phyloP scores from a whole-genome alignment of 2,888 invertebrate species.

The Colletes collaris region DNA sequence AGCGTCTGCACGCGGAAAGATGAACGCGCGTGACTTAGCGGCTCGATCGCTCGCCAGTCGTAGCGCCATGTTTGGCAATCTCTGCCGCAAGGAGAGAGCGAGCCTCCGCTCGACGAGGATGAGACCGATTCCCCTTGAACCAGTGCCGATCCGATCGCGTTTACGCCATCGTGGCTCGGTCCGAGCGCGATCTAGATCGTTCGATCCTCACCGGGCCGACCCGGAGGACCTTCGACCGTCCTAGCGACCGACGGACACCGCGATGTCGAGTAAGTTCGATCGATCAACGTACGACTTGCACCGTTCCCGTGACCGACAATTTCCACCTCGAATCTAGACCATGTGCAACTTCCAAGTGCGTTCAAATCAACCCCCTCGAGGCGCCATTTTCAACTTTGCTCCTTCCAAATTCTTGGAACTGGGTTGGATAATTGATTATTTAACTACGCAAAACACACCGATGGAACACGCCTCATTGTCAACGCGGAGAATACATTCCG shows the following conservation, averaged over 20 bases:
- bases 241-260: constrained; percentile 15
- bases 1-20: constrained; percentile 60
- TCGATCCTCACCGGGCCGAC: not conserved
- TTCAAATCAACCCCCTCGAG: not conserved
- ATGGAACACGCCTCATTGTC: too few species aligned
- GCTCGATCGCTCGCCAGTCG: constrained; percentile 53
- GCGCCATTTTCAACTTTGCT: too few species aligned
- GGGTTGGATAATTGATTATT: too few species aligned
- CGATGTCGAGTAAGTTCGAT: constrained; percentile 41
- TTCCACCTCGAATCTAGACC: too few species aligned
- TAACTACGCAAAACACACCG: too few species aligned
- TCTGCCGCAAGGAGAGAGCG: constrained; percentile 68
- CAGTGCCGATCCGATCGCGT: constrained; percentile 65
- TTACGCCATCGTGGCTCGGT: constrained; percentile 40
- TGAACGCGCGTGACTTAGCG: constrained; percentile 67
- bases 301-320: too few species aligned
- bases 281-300: too few species aligned
- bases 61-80: constrained; percentile 77
- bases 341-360: too few species aligned
- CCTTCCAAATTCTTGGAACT: too few species aligned
- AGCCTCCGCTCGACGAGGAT: constrained; percentile 39
- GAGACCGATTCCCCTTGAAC: constrained; percentile 49
- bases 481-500: too few species aligned
- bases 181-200: not conserved
- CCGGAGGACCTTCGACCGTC: not conserved